These are phyloP conservation scores for Nerophis lumbriciformis DNA, from an alignment of 2,113 vertebrate species.

Conservation along the genomic window DNA sequence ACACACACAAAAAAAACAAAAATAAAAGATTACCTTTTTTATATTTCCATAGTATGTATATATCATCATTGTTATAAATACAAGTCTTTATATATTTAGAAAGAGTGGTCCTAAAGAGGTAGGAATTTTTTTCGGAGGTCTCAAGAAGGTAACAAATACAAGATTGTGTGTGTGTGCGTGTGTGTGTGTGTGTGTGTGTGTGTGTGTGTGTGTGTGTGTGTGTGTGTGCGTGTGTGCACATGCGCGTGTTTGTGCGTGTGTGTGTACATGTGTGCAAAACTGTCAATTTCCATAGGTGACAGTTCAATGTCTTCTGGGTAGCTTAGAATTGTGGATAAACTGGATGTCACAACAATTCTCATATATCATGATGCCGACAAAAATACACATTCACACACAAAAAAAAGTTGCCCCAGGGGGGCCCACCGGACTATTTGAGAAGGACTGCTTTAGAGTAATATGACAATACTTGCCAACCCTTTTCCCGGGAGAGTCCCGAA, in stretches of 20 bases:
- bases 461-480: too few species aligned
- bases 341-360: conserved; percentile 51
- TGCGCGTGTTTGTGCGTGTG: not conserved
- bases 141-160: too few species aligned
- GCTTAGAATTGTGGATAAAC: conserved; percentile 50
- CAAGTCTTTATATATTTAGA: too few species aligned
- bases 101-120: too few species aligned
- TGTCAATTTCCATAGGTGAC: conserved; percentile 58
- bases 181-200: conserved; percentile 7
- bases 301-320: conserved; percentile 57
- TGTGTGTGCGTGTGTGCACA: not conserved
- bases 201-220: conserved; percentile 9
- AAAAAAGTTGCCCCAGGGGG: not conserved
- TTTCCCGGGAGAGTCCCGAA: too few species aligned
- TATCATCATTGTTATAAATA: too few species aligned
- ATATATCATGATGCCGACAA: conserved; percentile 49
- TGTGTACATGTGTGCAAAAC: conserved; percentile 22
- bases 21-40: too few species aligned
- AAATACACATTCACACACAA: not conserved
- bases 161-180: not conserved
- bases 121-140: too few species aligned
- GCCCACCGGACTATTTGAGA: too few species aligned
- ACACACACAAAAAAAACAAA: too few species aligned
- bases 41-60: too few species aligned
- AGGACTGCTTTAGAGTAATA: too few species aligned